A percentile compares a stretch with the other conserved stretches of the same genome.
Evolutionary conservation across 37 sponge, comb jelly and placozoan species (phyloP).

Genomic region (Theonella swinhoei): DNA sequence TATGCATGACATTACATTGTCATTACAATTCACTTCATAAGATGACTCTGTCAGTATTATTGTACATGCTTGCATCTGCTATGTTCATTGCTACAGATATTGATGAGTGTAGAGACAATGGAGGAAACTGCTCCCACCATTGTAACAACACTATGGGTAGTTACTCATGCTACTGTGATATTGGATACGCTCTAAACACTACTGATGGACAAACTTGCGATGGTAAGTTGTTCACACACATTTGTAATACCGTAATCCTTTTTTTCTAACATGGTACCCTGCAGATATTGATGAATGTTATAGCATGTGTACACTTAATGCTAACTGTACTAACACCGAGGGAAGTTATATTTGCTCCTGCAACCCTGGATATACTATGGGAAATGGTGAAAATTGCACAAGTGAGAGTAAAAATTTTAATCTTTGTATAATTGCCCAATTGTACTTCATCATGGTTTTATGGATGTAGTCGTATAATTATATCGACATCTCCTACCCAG

Average conservation of each 20-base stretch:
- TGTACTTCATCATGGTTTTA: too few species aligned
- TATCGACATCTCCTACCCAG: too few species aligned
- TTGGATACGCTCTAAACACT: constrained; percentile 54
- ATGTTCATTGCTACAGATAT: constrained; percentile 38
- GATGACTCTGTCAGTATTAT: too few species aligned
- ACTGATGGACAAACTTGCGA: background rate
- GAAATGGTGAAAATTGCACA: too few species aligned
- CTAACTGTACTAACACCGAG: constrained; percentile 21
- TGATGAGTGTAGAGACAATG: constrained; percentile 23
- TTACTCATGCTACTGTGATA: constrained; percentile 32
- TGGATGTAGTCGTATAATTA: too few species aligned
- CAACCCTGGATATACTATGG: constrained; percentile 29
- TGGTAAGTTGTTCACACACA: background rate
- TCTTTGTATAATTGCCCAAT: too few species aligned
- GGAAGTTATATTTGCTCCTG: constrained; percentile 29
- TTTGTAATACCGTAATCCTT: background rate
- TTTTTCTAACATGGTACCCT: background rate
- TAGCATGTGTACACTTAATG: constrained; percentile 42
- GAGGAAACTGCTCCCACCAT: background rate
- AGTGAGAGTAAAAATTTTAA: too few species aligned
- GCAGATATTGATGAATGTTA: constrained; percentile 57
- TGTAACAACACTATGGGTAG: constrained; percentile 41
- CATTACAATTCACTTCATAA: too few species aligned
- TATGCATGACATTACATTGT: too few species aligned
- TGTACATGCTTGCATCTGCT: too few species aligned